These are phyloP conservation scores for Planiliza haematocheilus DNA, from an alignment of 2,113 vertebrate species.

Conservation along the genomic window DNA sequence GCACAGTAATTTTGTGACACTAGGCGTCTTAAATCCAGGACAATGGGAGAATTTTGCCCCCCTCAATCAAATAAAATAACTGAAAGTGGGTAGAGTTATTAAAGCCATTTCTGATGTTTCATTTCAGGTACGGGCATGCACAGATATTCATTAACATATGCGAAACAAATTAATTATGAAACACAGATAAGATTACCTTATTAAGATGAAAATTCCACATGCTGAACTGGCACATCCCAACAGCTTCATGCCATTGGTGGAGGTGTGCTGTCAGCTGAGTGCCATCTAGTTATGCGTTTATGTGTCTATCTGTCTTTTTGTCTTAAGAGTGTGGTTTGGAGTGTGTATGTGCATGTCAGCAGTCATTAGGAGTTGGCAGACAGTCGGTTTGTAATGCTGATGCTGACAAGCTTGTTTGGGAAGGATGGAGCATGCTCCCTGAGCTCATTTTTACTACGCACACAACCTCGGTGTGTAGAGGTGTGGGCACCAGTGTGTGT, in stretches of 20 bases:
- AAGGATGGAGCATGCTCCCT: slow-evolving; percentile 51
- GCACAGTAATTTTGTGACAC: too few relatives aligned
- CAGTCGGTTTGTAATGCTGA: slow-evolving; percentile 62
- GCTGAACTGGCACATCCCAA: slow-evolving; percentile 5
- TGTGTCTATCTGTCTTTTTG: slow-evolving; percentile 29
- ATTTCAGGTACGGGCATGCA: background rate
- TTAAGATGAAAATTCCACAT: background rate
- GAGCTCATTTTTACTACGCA: slow-evolving; percentile 57
- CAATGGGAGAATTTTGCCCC: too few relatives aligned
- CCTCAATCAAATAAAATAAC: background rate
- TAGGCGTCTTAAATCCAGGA: too few relatives aligned
- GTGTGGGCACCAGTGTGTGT: slow-evolving; percentile 20
- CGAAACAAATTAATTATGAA: slow-evolving; percentile 26
- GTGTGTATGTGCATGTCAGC: slow-evolving; percentile 45
- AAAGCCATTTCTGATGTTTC: background rate
- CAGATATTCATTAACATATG: background rate
- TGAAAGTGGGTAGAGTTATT: background rate
- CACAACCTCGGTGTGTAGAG: slow-evolving; percentile 16
- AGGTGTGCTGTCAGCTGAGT: slow-evolving; percentile 12
- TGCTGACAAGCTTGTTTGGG: slow-evolving; percentile 64
- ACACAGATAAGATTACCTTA: slow-evolving; percentile 2
- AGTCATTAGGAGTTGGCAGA: slow-evolving; percentile 66
- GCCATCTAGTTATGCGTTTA: slow-evolving; percentile 27
- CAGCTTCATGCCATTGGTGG: background rate
- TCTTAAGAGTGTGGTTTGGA: background rate